Percentiles rank a stretch among this genome's conserved stretches.
phyloP scores from a whole-genome alignment of 2,888 invertebrate genomes.

The Lordiphosa fenestrarum region DNA sequence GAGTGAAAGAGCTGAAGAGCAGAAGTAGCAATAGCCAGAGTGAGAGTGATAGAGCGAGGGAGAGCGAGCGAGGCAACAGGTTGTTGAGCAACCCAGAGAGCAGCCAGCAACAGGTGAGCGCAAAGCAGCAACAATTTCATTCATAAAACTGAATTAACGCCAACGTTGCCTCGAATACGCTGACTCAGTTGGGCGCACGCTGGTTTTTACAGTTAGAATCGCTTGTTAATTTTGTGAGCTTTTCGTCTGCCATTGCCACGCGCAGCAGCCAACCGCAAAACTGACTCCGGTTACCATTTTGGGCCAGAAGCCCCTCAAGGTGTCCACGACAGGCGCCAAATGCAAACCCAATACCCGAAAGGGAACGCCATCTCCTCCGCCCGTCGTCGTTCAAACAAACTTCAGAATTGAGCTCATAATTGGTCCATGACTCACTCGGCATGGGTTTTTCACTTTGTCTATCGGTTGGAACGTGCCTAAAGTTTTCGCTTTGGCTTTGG shows the following conservation, averaged over 20 bases:
- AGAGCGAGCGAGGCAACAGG: slow-evolving; percentile 10
- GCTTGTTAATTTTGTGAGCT: not conserved
- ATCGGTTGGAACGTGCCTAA: slow-evolving; percentile 10
- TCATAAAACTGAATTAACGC: slow-evolving; percentile 10
- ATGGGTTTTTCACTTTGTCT: slow-evolving; percentile 4
- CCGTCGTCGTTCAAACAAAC: too few species aligned
- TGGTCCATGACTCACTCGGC: slow-evolving; percentile 8
- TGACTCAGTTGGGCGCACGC: slow-evolving; percentile 11
- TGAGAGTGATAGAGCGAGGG: not conserved
- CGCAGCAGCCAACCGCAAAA: slow-evolving; percentile 36
- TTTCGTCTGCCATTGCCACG: slow-evolving; percentile 31
- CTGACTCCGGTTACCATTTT: slow-evolving; percentile 31
- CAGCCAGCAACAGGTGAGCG: slow-evolving; percentile 11
- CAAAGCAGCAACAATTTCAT: slow-evolving; percentile 6
- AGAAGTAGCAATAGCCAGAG: slow-evolving; percentile 2
- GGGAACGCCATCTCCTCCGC: too few species aligned
- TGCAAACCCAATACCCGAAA: slow-evolving; percentile 2
- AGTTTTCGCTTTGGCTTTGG: slow-evolving; percentile 3
- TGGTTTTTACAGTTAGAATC: slow-evolving; percentile 12
- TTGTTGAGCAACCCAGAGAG: slow-evolving; percentile 18
- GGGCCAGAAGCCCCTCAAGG: slow-evolving; percentile 4
- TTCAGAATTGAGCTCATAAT: slow-evolving; percentile 1
- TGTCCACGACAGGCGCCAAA: slow-evolving; percentile 13
- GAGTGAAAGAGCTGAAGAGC: slow-evolving; percentile 1
- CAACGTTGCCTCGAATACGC: not conserved